A percentile compares a stretch with the other conserved stretches of the same genome.
phyloP scores from a whole-genome alignment of 2,113 vertebrate species.

The Neogale vison region DNA sequence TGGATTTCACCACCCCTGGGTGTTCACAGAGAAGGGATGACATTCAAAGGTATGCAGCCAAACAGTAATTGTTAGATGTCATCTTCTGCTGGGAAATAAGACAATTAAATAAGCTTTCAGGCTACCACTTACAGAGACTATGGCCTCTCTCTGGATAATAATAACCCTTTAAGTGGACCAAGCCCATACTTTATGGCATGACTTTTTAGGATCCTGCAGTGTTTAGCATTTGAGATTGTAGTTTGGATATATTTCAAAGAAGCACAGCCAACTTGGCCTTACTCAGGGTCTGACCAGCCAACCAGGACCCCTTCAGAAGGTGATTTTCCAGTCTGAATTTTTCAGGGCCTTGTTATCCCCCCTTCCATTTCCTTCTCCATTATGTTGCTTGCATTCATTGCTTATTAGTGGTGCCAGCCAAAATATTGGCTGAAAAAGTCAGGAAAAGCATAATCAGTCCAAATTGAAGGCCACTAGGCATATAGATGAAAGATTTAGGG shows the following conservation, averaged over 20 bases:
- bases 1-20: constrained; percentile 72
- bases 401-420: constrained; percentile 45
- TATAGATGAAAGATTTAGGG: constrained; percentile 26
- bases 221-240: constrained; percentile 12
- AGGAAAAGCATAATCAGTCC: constrained; percentile 58
- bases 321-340: constrained; percentile 52
- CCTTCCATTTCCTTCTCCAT: constrained; percentile 57
- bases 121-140: background rate
- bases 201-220: background rate
- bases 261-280: constrained; percentile 54
- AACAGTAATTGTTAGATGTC: constrained; percentile 50
- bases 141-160: constrained; percentile 23
- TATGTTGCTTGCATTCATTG: constrained; percentile 35
- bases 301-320: constrained; percentile 47
- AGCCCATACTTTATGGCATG: background rate
- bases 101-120: constrained; percentile 41
- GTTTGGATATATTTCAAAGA: constrained; percentile 45
- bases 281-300: constrained; percentile 30
- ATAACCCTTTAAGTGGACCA: background rate
- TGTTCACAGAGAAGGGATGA: constrained; percentile 58
- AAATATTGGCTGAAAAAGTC: constrained; percentile 64
- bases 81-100: constrained; percentile 60
- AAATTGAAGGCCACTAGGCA: constrained; percentile 6
- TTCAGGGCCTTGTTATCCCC: constrained; percentile 3
- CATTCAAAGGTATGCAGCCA: constrained; percentile 35